Evolutionary conservation across 2,797 vertebrate species (phyloP).

Genomic region (Lagocephalus sceleratus): DNA sequence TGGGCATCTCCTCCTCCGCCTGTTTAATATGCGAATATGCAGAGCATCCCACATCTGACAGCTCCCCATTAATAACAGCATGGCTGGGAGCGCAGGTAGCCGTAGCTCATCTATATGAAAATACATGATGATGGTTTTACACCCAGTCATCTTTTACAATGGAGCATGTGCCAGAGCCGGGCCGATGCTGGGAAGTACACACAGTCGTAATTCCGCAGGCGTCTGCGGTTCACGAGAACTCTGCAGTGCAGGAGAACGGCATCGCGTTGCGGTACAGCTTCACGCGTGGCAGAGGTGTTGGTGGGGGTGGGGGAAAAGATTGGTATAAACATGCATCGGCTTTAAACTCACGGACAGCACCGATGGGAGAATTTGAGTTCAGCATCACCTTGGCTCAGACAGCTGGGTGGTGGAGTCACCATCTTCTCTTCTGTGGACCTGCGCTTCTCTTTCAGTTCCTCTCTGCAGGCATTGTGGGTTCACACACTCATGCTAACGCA

Average conservation of each 20-base stretch:
- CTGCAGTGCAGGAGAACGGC: not conserved
- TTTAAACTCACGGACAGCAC: too few relatives aligned
- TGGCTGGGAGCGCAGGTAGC: conserved; percentile 89
- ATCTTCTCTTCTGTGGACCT: too few relatives aligned
- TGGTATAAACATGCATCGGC: too few relatives aligned
- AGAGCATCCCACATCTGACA: conserved; percentile 99
- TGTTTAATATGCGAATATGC: conserved; percentile 99
- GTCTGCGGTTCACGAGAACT: conserved; percentile 20
- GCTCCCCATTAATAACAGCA: conserved; percentile 99
- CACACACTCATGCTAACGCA: too few relatives aligned
- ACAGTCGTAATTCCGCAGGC: conserved; percentile 80
- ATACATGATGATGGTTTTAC: conserved; percentile 99
- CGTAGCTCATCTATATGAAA: conserved; percentile 99
- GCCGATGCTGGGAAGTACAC: conserved; percentile 79
- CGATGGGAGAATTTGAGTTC: too few relatives aligned
- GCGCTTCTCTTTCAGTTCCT: too few relatives aligned
- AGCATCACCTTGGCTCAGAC: too few relatives aligned
- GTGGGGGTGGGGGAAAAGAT: too few relatives aligned
- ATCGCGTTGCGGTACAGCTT: too few relatives aligned
- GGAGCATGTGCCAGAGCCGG: conserved; percentile 81
- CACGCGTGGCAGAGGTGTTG: too few relatives aligned
- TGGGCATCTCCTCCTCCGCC: conserved; percentile 92
- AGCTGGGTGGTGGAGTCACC: too few relatives aligned
- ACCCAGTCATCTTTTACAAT: conserved; percentile 92
- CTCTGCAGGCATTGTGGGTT: too few relatives aligned